Conservation (phyloP, 2,888 invertebrate genomes). For the Alcis repandata region DNA sequence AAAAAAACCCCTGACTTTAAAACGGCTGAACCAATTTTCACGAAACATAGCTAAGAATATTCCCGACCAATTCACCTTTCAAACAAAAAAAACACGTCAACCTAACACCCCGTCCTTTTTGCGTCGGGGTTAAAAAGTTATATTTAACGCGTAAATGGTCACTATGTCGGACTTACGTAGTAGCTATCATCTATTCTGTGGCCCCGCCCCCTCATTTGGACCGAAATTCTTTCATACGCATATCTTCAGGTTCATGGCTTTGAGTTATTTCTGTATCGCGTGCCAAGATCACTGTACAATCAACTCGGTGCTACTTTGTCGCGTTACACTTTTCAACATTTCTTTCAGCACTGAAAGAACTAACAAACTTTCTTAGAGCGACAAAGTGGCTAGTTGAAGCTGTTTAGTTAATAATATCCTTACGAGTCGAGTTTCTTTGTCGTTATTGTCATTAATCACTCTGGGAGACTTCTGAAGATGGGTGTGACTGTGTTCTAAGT, state of each 20-base stretch:
- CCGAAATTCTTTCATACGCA: conserved; percentile 53
- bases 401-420: not conserved
- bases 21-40: too few relatives aligned
- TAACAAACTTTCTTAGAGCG: conserved; percentile 5
- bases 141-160: not conserved
- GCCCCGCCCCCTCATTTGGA: conserved; percentile 46
- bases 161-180: not conserved
- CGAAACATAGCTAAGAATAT: too few relatives aligned
- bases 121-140: too few relatives aligned
- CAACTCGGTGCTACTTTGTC: conserved; percentile 51
- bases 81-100: too few relatives aligned
- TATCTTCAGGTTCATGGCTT: conserved; percentile 66
- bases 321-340: conserved; percentile 4
- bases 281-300: conserved; percentile 55
- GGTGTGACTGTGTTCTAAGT: conserved; percentile 22
- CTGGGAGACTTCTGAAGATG: conserved; percentile 23
- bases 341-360: not conserved
- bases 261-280: conserved; percentile 56
- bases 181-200: not conserved
- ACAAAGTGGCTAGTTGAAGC: conserved; percentile 10
- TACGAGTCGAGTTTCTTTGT: conserved; percentile 35
- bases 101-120: too few relatives aligned
- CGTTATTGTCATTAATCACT: conserved; percentile 21
- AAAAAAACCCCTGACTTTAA: too few relatives aligned
- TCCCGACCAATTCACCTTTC: too few relatives aligned